Evolutionary conservation across 2,797 vertebrate species (phyloP).

Genomic region (Crenichthys baileyi): DNA sequence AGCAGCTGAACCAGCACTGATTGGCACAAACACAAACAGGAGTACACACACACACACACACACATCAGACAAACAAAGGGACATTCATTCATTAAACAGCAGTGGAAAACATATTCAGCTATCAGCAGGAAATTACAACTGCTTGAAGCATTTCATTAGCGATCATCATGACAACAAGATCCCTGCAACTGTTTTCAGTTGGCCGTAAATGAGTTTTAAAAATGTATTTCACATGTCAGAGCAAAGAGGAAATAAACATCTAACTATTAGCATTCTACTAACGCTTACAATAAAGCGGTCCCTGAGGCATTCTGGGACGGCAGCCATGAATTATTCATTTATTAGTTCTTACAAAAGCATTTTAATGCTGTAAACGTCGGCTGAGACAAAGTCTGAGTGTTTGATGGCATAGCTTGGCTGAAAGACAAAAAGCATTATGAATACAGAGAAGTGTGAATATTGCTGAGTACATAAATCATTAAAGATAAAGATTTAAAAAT

Average conservation of each 20-base stretch:
- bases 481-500: conserved; percentile 4
- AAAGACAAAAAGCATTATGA: conserved; percentile 7
- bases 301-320: conserved; percentile 40
- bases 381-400: conserved; percentile 20
- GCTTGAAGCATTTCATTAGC: background rate
- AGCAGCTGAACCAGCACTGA: conserved; percentile 89
- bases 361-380: conserved; percentile 31
- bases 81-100: conserved; percentile 23
- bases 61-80: background rate
- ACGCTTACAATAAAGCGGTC: conserved; percentile 42
- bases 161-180: background rate
- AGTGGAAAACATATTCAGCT: conserved; percentile 10
- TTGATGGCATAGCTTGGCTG: conserved; percentile 14
- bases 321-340: conserved; percentile 49
- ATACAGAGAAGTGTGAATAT: conserved; percentile 11
- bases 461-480: conserved; percentile 14
- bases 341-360: conserved; percentile 40
- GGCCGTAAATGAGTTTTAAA: conserved; percentile 29
- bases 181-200: conserved; percentile 26
- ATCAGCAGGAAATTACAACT: background rate
- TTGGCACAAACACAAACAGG: conserved; percentile 24
- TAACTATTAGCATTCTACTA: conserved; percentile 33
- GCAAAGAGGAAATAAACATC: conserved; percentile 31
- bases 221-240: conserved; percentile 28
- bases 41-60: conserved; percentile 15